These are phyloP conservation scores for Drosophila elegans DNA, from an alignment of 1,140 invertebrate species.

Conservation along the genomic window DNA sequence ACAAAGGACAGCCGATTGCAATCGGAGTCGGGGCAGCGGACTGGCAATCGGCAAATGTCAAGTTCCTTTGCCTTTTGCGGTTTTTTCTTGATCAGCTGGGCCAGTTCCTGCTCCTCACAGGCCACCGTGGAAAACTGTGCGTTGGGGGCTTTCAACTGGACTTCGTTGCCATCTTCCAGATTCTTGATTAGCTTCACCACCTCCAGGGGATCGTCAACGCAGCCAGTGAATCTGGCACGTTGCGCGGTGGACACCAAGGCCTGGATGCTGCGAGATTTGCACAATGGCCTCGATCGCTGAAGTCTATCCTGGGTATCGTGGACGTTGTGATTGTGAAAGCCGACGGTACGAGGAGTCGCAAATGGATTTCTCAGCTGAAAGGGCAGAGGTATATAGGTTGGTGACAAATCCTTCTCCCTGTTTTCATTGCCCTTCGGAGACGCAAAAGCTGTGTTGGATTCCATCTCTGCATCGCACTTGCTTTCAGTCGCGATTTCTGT, in stretches of 20 bases:
- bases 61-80: conserved; percentile 4
- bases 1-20: conserved; percentile 56
- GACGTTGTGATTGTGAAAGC: background rate
- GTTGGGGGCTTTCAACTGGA: background rate
- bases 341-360: background rate
- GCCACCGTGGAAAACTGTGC: conserved; percentile 40
- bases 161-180: background rate
- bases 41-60: conserved; percentile 40
- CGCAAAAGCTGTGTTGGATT: too few species aligned
- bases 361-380: background rate
- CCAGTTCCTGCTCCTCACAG: conserved; percentile 17
- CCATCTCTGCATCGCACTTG: background rate
- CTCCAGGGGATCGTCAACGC: conserved; percentile 25
- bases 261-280: background rate
- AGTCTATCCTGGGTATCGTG: background rate
- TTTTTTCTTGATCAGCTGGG: conserved; percentile 7
- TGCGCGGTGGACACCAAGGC: conserved; percentile 37
- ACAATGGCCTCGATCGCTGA: background rate
- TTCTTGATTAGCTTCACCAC: background rate
- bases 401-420: too few species aligned
- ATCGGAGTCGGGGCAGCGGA: conserved; percentile 58
- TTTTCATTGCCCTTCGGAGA: background rate
- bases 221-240: conserved; percentile 17
- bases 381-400: background rate
- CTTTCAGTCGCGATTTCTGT: background rate